Evolutionary conservation across 2,888 invertebrate species (phyloP).

Genomic region (Coelinius sp.): DNA sequence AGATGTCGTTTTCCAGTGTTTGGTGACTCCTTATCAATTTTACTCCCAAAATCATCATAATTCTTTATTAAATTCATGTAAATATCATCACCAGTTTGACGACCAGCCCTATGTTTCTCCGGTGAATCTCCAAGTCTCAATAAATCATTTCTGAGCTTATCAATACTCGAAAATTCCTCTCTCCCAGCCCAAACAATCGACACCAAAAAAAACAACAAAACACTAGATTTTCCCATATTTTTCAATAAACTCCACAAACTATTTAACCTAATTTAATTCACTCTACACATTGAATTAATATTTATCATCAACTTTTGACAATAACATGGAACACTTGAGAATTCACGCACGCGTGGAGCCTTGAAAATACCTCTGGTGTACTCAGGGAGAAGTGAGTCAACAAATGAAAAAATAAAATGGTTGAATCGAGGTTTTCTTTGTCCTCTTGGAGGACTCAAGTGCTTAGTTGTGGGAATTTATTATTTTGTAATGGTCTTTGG

Average conservation of each 20-base stretch:
- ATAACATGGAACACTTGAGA: background rate
- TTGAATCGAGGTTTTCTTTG: constrained; percentile 1
- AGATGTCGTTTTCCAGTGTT: constrained; percentile 49
- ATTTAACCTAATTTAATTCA: background rate
- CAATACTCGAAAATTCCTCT: constrained; percentile 71
- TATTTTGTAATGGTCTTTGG: background rate
- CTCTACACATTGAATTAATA: background rate
- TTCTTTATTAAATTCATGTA: constrained; percentile 75
- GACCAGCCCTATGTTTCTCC: constrained; percentile 68
- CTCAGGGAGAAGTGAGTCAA: background rate
- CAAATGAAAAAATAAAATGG: background rate
- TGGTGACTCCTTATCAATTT: constrained; percentile 67
- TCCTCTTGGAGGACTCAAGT: background rate
- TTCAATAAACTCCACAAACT: background rate
- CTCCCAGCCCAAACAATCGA: constrained; percentile 31
- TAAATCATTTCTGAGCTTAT: constrained; percentile 76
- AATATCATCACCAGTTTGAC: constrained; percentile 47
- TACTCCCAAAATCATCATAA: constrained; percentile 74
- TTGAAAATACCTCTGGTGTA: background rate
- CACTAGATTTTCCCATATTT: constrained; percentile 37
- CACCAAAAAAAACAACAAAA: constrained; percentile 42
- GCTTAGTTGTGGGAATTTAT: constrained; percentile 37
- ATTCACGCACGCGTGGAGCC: background rate
- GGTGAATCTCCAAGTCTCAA: constrained; percentile 72
- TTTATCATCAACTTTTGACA: background rate